phyloP scores from a whole-genome alignment of 2,888 invertebrate genomes.

The Melieria crassipennis region DNA sequence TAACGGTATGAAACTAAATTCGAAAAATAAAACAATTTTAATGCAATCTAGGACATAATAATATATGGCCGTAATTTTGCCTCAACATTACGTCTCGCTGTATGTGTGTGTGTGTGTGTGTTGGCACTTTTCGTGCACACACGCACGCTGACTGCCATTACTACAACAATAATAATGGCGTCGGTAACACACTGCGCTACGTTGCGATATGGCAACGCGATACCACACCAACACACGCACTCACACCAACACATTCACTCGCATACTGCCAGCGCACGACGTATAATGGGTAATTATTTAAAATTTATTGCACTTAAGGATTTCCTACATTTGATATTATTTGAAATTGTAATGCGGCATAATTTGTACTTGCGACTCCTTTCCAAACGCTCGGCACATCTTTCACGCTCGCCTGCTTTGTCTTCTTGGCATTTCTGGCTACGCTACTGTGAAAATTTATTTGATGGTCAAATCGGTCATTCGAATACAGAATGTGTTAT shows the following conservation, averaged over 20 bases:
- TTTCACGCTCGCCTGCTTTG: slow-evolving; percentile 26
- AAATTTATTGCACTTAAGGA: slow-evolving; percentile 63
- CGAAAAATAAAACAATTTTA: slow-evolving; percentile 58
- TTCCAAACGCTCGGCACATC: slow-evolving; percentile 15
- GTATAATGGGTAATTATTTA: slow-evolving; percentile 63
- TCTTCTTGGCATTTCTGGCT: neutral
- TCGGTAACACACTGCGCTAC: neutral
- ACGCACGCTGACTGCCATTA: neutral
- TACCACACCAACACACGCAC: slow-evolving; percentile 20
- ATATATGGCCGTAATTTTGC: slow-evolving; percentile 60
- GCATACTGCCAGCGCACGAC: slow-evolving; percentile 24
- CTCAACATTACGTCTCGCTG: neutral
- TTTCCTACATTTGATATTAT: slow-evolving; percentile 42
- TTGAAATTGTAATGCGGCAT: slow-evolving; percentile 33
- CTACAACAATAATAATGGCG: slow-evolving; percentile 2
- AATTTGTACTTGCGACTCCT: slow-evolving; percentile 17
- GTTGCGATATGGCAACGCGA: slow-evolving; percentile 14
- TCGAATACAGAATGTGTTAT: no score
- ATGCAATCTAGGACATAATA: slow-evolving; percentile 62
- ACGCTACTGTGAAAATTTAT: neutral
- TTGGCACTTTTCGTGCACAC: neutral
- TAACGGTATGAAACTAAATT: slow-evolving; percentile 21
- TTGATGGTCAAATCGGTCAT: neutral
- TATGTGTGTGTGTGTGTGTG: slow-evolving; percentile 2
- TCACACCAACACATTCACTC: slow-evolving; percentile 4